These are phyloP conservation scores for Stichopus horrens DNA, from an alignment of 53 echinoderm and acorn worm species.

Conservation along the genomic window DNA sequence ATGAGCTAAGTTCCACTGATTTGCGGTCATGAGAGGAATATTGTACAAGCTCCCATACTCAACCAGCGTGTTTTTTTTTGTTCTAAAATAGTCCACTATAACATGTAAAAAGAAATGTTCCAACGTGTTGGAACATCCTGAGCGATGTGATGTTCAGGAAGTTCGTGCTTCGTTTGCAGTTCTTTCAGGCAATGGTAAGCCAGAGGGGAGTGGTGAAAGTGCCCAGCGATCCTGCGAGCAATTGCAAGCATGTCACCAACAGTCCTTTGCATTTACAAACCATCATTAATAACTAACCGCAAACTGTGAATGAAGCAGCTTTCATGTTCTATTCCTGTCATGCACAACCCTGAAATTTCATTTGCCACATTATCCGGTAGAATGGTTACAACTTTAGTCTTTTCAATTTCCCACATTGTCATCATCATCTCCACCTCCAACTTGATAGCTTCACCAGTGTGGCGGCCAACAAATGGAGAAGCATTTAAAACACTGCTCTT, in stretches of 20 bases:
- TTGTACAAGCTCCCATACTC: slow-evolving; percentile 47
- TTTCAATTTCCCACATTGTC: neutral
- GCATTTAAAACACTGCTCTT: slow-evolving; percentile 22
- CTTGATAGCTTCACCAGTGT: slow-evolving; percentile 43
- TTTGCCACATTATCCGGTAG: slow-evolving; percentile 38
- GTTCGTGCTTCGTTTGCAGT: slow-evolving; percentile 29
- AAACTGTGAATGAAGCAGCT: slow-evolving; percentile 45
- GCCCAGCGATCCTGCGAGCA: slow-evolving; percentile 20
- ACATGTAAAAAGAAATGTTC: slow-evolving; percentile 44
- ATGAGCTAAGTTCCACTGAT: slow-evolving; percentile 43
- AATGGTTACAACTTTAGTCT: slow-evolving; percentile 32
- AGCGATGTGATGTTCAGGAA: slow-evolving; percentile 33
- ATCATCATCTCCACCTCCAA: slow-evolving; percentile 18
- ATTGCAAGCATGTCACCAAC: slow-evolving; percentile 43
- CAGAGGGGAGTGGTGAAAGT: slow-evolving; percentile 44
- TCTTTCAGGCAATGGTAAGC: neutral
- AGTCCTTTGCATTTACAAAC: neutral
- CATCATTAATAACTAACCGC: slow-evolving; percentile 39
- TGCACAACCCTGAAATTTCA: slow-evolving; percentile 1
- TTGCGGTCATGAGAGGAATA: slow-evolving; percentile 40
- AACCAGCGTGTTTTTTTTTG: slow-evolving; percentile 21
- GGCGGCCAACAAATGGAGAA: slow-evolving; percentile 27
- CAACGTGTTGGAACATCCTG: slow-evolving; percentile 46
- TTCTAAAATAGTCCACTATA: slow-evolving; percentile 10
- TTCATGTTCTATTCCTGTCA: slow-evolving; percentile 32